Evolutionary conservation across 2,888 invertebrate genomes (phyloP).

Genomic region (Heliconius hortense): DNA sequence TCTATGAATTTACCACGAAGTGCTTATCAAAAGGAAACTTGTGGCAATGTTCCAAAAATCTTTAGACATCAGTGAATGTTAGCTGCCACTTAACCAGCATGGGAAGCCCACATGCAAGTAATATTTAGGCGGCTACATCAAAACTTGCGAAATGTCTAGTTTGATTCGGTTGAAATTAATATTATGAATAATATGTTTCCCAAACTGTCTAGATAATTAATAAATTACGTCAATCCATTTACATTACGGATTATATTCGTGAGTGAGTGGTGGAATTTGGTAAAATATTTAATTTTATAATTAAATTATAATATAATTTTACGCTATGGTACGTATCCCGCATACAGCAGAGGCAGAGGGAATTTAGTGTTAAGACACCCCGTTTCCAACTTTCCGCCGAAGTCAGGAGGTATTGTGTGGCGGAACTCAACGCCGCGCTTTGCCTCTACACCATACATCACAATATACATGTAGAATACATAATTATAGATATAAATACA

Average conservation of each 20-base stretch:
- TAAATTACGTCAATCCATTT: conserved; percentile 7
- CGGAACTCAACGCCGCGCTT: no score
- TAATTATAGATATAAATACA: no score
- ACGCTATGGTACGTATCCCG: not conserved
- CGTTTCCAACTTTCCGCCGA: no score
- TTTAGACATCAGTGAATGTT: conserved; percentile 23
- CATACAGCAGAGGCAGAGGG: not conserved
- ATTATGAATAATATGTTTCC: not conserved
- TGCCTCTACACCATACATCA: no score
- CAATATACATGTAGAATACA: no score
- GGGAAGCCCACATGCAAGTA: conserved; percentile 6
- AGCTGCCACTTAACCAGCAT: conserved; percentile 21
- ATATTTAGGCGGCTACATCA: conserved; percentile 3
- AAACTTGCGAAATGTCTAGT: conserved; percentile 11
- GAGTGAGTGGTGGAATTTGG: not conserved
- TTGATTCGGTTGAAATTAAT: conserved; percentile 13
- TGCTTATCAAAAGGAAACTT: conserved; percentile 28
- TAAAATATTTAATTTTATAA: not conserved
- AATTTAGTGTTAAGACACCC: no score
- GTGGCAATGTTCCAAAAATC: conserved; percentile 27
- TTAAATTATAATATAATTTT: not conserved
- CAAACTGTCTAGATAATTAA: not conserved
- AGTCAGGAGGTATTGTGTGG: no score
- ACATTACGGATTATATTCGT: not conserved
- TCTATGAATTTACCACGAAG: conserved; percentile 19